Evolutionary conservation across 2,113 vertebrate species (phyloP).

Genomic region (Paramisgurnus dabryanus): DNA sequence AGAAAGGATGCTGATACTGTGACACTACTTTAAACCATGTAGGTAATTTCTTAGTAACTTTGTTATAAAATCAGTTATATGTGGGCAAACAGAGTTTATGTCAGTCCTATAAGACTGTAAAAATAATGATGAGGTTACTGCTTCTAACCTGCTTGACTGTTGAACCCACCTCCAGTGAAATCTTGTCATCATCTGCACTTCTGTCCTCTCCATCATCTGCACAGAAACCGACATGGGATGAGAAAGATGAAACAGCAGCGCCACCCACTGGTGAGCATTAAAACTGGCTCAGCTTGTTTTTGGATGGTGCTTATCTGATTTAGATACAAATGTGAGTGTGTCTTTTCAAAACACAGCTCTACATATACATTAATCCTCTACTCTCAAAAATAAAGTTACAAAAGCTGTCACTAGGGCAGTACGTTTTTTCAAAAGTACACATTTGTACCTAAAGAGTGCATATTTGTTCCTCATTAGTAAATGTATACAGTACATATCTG

Average conservation of each 20-base stretch:
- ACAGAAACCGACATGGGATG: conserved; percentile 37
- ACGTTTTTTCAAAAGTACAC: too few species aligned
- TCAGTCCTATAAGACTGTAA: not conserved
- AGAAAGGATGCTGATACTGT: too few species aligned
- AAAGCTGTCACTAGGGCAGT: too few species aligned
- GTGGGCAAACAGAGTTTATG: not conserved
- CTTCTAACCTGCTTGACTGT: conserved; percentile 59
- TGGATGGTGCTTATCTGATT: not conserved
- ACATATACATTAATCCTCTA: too few species aligned
- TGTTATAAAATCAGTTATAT: too few species aligned
- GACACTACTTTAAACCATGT: not conserved
- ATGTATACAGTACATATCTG: too few species aligned
- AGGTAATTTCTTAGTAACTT: not conserved
- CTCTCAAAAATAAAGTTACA: too few species aligned
- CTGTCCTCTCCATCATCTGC: conserved; percentile 80
- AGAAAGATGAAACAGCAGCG: conserved; percentile 68
- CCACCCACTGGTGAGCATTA: conserved; percentile 76
- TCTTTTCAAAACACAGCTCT: too few species aligned
- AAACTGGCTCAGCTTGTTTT: not conserved
- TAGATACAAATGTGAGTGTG: too few species aligned
- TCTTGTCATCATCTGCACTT: conserved; percentile 67
- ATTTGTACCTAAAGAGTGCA: too few species aligned
- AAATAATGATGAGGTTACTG: not conserved
- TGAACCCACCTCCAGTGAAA: conserved; percentile 39
- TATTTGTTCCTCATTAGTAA: too few species aligned